Base-by-base conservation (phyloP, 2,888 invertebrate species). In the Schrankia costaestrigalis region DNA sequence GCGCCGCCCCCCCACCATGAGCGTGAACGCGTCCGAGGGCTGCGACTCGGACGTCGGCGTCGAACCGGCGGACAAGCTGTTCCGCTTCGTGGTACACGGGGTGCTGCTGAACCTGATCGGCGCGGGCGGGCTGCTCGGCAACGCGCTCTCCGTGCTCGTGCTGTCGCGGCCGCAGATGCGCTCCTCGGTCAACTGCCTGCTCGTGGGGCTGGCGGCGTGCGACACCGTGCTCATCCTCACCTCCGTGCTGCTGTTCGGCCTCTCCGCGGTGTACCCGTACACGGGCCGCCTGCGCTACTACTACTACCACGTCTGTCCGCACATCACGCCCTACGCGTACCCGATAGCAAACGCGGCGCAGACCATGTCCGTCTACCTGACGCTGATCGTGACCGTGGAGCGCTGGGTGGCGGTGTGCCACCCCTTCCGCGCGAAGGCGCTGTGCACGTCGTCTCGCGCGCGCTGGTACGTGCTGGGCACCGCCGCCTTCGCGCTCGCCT, bases 321-420 rank as follows among this genome's bases (percentile, higher is more conserved):
- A 93, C 65, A 91, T 97, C 56, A 94, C 95, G 38, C 93, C 93
- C 8, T 90, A 92, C 52, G 90, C 95, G 14, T 96, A 92, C 75
- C 97, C 97, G 10, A 75, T 97, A 22, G 96, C 95, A 4, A 91
- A 95, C 74, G 94, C 94, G 11, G 94, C 95, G 33, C 97, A 98
- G 84, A 97, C 97, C 46, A 95, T 96, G 41, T 97, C 97, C 31
- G 96, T 97, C 35, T 98, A 98, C 88, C 90, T 98, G 67, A 95
- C 94, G 26, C 89, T 95, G 41, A 96, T 96, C 46, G 96, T 97
- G 35, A 97, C 97, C 0, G 89, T 97, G 62, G 98, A 98, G 78
- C 91, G 98, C 33, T 99, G 97, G 89, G 96, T 98, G 44, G 97
- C 97, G 2, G 96, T 96, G 17, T 96, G 96, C 69, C 95, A 95